Evolutionary conservation across 2,113 vertebrate genomes (phyloP).

Genomic region (Gasterosteus nipponicus): DNA sequence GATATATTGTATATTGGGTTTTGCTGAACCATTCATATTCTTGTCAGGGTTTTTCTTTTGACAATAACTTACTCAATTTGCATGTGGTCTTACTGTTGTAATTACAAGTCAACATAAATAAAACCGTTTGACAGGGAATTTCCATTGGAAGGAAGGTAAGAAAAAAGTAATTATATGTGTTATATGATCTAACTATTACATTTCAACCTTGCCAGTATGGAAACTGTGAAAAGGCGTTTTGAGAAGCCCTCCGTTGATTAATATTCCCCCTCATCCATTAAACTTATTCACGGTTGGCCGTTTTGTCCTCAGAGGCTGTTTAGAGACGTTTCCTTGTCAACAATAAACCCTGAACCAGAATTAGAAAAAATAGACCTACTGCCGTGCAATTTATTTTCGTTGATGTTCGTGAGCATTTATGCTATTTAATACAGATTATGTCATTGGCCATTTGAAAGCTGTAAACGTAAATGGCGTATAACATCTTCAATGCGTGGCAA

Average conservation of each 20-base stretch:
- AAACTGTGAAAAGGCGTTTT: neutral
- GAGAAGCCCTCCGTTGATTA: neutral
- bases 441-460: neutral
- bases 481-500: slow-evolving; percentile 23
- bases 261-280: neutral
- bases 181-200: neutral
- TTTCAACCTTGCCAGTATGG: neutral
- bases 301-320: slow-evolving; percentile 9
- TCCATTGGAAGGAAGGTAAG: neutral
- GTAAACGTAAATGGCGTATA: slow-evolving; percentile 19
- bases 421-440: slow-evolving; percentile 14
- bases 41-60: no score
- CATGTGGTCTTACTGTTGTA: neutral
- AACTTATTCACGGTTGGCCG: neutral
- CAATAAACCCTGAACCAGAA: neutral
- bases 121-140: neutral
- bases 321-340: neutral
- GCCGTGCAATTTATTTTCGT: slow-evolving; percentile 8
- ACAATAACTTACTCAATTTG: neutral
- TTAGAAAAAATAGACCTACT: neutral
- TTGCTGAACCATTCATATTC: neutral
- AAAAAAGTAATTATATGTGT: neutral
- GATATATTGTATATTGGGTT: neutral
- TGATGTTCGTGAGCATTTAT: neutral
- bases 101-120: neutral